Base-by-base conservation (phyloP, 2,888 invertebrate species). In the Drosophila mettleri region DNA sequence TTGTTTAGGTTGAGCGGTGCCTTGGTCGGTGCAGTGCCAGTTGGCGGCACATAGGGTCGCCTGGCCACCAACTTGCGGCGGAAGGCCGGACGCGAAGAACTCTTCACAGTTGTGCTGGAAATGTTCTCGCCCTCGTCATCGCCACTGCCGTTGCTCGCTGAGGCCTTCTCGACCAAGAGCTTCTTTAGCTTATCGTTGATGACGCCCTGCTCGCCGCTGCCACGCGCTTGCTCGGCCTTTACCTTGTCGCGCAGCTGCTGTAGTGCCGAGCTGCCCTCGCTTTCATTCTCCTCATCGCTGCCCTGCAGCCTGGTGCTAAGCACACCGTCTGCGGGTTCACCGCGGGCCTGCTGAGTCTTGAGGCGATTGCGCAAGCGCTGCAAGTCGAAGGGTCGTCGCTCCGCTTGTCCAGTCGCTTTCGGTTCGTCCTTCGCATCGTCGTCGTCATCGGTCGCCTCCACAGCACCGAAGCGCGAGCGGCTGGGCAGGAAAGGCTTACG, bases 11-110 rank as follows among this genome's bases (percentile, higher is more conserved):
- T 31, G 1, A 29, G 52, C 6, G 48, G 58, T 2, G 67, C 49
- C 58, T 66, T 68, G 0, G 83, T 79, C 8, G 85, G 59, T 1
- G 70, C 2, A 5, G 1, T 33, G 31, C 31, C 18, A 1, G 78
- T 62, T 22, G 75, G 77, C 0, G 79, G 69, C 3, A 89, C 80
- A 7, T 89, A 90, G 3, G 90, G 91, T 6, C 88, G 77, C 38
- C 85, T 89, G 14, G 81, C 89, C n/a, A 90, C 62, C 4, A 91
- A 61, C 12, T 89, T 89, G n/a, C 90, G 81, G 1, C 88, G 77
- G 54, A 84, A 85, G 10, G 83, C 80, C 1, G 86, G 85, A 18
- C 81, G 82, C 1, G 58, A 39, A 4, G 67, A 46, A 16, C 67
- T 54, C 0, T 69, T 33, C 2, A 41, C 53, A 2, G 62, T 22